Conservation (phyloP, 2,888 invertebrate species). For the Branchellion lobata region DNA sequence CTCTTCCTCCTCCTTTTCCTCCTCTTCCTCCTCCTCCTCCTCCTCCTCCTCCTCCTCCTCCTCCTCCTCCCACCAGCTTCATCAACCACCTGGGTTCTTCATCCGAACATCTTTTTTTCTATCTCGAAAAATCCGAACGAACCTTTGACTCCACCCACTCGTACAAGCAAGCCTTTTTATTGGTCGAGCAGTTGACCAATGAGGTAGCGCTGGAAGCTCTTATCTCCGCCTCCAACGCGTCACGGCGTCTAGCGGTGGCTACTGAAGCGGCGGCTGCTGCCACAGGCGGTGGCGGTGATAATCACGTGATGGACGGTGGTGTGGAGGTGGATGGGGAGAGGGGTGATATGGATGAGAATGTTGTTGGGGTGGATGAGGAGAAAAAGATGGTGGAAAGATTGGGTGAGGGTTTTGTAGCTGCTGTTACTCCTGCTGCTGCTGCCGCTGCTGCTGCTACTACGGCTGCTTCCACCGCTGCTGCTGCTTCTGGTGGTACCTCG, state of each 20-base stretch:
- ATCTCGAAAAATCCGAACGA: constrained; percentile 21
- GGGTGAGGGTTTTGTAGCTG: no score
- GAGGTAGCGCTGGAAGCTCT: background rate
- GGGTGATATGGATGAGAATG: background rate
- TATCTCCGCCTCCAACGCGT: background rate
- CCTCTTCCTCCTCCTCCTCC: constrained; percentile 8
- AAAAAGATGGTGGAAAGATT: background rate
- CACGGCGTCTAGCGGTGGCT: background rate
- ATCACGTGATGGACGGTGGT: background rate
- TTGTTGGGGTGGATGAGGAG: background rate
- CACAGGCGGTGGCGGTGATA: background rate
- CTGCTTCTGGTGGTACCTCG: background rate
- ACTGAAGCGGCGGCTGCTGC: background rate
- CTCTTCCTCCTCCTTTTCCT: constrained; percentile 20
- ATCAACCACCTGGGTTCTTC: background rate
- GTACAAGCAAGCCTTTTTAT: background rate
- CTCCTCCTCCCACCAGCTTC: background rate
- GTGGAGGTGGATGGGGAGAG: background rate
- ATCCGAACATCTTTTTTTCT: constrained; percentile 10
- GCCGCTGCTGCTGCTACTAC: no score
- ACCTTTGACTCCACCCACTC: background rate
- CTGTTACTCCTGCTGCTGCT: no score
- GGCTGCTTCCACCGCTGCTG: background rate
- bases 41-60: background rate
- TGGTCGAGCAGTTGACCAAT: background rate